These are phyloP conservation scores for Gallinago undulata DNA, from an alignment of 2,113 vertebrate species.

Conservation along the genomic window DNA sequence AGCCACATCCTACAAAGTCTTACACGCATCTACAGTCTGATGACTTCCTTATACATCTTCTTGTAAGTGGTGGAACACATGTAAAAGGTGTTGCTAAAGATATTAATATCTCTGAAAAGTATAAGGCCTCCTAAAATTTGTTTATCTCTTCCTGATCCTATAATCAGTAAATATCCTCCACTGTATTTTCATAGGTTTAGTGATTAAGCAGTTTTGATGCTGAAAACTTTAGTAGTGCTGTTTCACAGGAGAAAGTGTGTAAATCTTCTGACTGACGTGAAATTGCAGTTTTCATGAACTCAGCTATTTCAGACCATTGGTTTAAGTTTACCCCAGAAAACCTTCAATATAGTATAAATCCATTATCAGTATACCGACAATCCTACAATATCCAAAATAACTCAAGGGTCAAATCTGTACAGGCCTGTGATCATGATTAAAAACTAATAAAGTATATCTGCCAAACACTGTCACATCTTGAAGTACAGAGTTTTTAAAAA, in stretches of 20 bases:
- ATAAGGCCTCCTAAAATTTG: not conserved
- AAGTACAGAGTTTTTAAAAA: not conserved
- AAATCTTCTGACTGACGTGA: not conserved
- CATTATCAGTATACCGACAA: not conserved
- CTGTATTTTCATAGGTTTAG: not conserved
- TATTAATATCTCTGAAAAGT: not conserved
- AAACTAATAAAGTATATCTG: not conserved
- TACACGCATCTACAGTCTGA: fast-evolving
- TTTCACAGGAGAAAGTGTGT: not conserved
- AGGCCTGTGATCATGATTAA: not conserved
- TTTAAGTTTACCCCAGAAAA: not conserved
- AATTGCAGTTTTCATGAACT: not conserved
- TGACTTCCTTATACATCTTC: not conserved
- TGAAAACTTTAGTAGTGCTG: not conserved
- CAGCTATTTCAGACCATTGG: not conserved
- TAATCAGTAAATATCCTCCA: not conserved
- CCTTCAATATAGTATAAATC: not conserved
- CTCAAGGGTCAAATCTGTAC: not conserved
- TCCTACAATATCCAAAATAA: not conserved
- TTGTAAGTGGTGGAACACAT: not conserved
- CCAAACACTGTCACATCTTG: not conserved
- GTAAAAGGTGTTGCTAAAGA: not conserved
- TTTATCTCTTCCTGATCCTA: not conserved
- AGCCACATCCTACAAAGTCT: not conserved
- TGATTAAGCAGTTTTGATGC: not conserved